Evolutionary conservation across 2,113 vertebrate species (phyloP).

Genomic region (Alouatta palliata): DNA sequence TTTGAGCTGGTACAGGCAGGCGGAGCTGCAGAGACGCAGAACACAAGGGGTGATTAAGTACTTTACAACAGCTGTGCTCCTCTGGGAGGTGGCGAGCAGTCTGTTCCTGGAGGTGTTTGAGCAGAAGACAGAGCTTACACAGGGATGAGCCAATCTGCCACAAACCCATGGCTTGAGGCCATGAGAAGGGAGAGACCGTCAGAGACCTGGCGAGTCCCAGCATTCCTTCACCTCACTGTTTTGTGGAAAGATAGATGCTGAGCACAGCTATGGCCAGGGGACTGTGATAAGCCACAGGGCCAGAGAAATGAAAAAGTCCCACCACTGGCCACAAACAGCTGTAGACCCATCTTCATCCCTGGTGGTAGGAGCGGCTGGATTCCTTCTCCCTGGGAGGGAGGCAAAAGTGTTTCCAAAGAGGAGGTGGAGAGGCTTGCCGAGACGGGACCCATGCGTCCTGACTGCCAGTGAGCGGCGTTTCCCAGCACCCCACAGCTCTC

Average conservation of each 20-base stretch:
- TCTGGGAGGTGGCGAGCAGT: too few relatives aligned
- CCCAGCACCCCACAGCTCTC: background rate
- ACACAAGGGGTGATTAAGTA: too few relatives aligned
- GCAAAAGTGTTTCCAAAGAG: background rate
- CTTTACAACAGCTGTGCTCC: too few relatives aligned
- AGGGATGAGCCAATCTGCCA: fast-evolving
- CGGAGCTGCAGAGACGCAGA: too few relatives aligned
- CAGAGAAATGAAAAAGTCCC: background rate
- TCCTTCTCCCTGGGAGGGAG: background rate
- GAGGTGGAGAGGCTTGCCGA: background rate
- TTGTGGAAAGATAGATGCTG: background rate
- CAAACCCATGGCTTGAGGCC: background rate
- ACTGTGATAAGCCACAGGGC: background rate
- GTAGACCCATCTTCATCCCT: background rate
- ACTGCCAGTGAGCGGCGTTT: background rate
- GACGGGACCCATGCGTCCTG: fast-evolving
- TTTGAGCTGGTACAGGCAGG: too few relatives aligned
- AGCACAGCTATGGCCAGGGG: background rate
- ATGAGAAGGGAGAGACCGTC: background rate
- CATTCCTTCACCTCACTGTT: background rate
- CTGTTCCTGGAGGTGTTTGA: too few relatives aligned
- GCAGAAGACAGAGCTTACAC: too few relatives aligned
- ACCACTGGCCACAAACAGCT: background rate
- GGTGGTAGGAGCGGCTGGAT: background rate
- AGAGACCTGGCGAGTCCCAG: background rate